Evolutionary conservation across 1,140 invertebrate species (phyloP).

Genomic region (Patella vulgata): DNA sequence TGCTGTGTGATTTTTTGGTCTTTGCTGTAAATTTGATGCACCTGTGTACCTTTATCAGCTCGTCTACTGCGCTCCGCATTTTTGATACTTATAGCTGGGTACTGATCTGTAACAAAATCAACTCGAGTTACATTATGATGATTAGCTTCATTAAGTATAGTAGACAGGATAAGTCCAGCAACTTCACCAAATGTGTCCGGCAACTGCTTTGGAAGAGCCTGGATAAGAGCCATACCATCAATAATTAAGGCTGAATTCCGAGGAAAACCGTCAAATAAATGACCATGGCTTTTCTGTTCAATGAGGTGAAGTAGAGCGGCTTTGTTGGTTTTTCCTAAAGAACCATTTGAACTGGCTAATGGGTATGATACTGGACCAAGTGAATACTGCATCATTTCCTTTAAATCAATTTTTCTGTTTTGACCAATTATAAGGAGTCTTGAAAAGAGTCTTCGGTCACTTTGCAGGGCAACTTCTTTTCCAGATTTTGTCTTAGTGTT

Average conservation of each 20-base stretch:
- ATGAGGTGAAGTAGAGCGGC: slow-evolving; percentile 13
- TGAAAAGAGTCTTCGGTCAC: slow-evolving; percentile 24
- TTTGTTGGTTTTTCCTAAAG: slow-evolving; percentile 25
- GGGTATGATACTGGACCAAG: slow-evolving; percentile 26
- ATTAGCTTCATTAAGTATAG: too few relatives aligned
- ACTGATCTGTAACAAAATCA: slow-evolving; percentile 26
- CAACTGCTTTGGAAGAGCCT: neutral
- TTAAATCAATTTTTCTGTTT: slow-evolving; percentile 17
- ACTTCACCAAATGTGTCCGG: too few relatives aligned
- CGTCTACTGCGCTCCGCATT: slow-evolving; percentile 10
- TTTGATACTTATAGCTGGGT: slow-evolving; percentile 15
- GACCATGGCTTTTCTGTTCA: slow-evolving; percentile 2
- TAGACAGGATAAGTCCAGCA: too few relatives aligned
- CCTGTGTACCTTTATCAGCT: slow-evolving; percentile 6
- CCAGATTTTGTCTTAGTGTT: slow-evolving; percentile 6
- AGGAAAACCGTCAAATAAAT: slow-evolving; percentile 7
- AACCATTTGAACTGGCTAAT: slow-evolving; percentile 19
- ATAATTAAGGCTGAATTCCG: slow-evolving; percentile 12
- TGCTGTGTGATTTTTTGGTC: too few relatives aligned
- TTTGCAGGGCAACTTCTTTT: slow-evolving; percentile 13
- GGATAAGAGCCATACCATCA: slow-evolving; percentile 25
- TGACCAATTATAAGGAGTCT: slow-evolving; percentile 17
- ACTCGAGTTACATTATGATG: slow-evolving; percentile 2
- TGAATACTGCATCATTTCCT: slow-evolving; percentile 15
- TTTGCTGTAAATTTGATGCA: neutral